Conservation (phyloP, 1,140 invertebrate species). For the Caenorhabditis tropicalis region DNA sequence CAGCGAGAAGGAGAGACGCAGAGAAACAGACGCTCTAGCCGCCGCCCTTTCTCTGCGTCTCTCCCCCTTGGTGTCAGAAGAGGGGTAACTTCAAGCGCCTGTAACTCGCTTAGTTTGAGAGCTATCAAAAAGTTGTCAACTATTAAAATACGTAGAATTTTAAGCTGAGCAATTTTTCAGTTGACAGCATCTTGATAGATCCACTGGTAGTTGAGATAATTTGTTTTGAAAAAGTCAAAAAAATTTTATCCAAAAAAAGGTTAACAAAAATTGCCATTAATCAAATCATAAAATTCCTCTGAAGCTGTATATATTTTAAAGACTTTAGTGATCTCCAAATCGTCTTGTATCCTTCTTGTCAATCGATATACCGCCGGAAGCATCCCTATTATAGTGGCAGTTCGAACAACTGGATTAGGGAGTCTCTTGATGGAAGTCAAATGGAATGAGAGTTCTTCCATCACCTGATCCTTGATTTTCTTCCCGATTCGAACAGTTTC, state of each 20-base stretch:
- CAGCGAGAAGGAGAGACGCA: no score
- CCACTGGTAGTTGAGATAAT: no score
- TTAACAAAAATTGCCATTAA: slow-evolving; percentile 37
- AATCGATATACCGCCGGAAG: background rate
- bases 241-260: background rate
- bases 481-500: background rate
- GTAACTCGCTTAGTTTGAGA: no score
- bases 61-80: no score
- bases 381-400: background rate
- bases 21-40: no score
- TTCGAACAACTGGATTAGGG: background rate
- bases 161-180: no score
- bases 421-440: slow-evolving; percentile 33
- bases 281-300: slow-evolving; percentile 43
- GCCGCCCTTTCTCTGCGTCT: no score
- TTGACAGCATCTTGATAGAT: no score
- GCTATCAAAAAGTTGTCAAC: no score
- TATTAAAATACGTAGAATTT: no score
- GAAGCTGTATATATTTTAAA: slow-evolving; percentile 27
- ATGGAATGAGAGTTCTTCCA: slow-evolving; percentile 31
- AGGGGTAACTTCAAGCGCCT: no score
- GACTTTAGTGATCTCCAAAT: slow-evolving; percentile 38
- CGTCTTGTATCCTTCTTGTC: slow-evolving; percentile 23
- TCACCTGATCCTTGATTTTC: background rate
- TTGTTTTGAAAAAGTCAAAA: no score